Percentiles rank a stretch among this genome's conserved stretches.
These are phyloP conservation scores for Urophycis tenuis DNA, from an alignment of 2,797 vertebrate genomes.

Conservation along the genomic window DNA sequence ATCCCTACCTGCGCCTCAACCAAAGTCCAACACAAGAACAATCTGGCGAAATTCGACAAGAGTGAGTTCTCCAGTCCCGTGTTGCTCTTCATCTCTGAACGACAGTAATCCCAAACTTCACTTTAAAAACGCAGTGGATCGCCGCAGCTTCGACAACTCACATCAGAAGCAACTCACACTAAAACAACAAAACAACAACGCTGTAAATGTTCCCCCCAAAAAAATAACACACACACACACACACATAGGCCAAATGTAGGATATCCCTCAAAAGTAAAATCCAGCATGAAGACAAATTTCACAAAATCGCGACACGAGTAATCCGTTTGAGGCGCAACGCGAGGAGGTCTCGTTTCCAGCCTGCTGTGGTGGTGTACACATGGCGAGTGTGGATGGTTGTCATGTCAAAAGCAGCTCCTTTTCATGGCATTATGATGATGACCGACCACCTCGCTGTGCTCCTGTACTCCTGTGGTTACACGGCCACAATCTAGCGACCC, in stretches of 20 bases:
- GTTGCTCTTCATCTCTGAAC: not conserved
- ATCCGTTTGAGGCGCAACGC: not conserved
- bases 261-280: not conserved
- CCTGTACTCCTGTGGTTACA: not conserved
- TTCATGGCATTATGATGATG: not conserved
- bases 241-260: too few relatives aligned
- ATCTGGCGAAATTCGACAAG: conserved; percentile 31
- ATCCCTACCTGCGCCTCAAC: conserved; percentile 48
- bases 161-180: not conserved
- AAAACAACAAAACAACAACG: not conserved
- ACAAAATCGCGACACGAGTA: not conserved
- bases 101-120: not conserved
- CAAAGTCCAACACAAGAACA: conserved; percentile 44
- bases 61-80: not conserved
- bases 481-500: not conserved
- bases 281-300: not conserved
- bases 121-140: not conserved
- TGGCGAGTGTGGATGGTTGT: not conserved
- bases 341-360: not conserved
- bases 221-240: not conserved
- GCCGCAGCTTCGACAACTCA: not conserved
- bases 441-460: not conserved
- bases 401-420: not conserved
- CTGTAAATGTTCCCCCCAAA: not conserved
- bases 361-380: not conserved